Evolutionary conservation across 1,140 invertebrate genomes (phyloP), one percentile per base, ranked within the genome.

Genomic region (Tetranychus cinnabarinus): DNA sequence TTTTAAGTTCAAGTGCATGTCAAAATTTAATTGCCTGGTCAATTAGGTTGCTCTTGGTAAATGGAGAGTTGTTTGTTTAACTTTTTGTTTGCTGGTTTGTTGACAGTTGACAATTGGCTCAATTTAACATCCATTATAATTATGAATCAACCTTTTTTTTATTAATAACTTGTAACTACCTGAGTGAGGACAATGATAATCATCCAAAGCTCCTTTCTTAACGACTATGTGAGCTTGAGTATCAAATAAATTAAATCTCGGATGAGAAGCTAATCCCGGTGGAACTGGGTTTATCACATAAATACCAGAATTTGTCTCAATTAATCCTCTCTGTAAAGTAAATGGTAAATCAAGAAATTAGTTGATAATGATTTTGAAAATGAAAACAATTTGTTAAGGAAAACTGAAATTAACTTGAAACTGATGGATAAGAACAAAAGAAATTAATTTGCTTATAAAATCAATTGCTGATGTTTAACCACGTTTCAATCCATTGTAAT

Each of bases 121-220:
- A 23, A 23, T 23, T 23, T 23, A 23, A 23, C 23, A 23, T 23
- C 23, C 23, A 23, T 23, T 23, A 23, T 23, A 23, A 23, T 23
- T 23, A 23, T n/a, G n/a, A n/a, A n/a, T 23, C 23, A 23, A 23
- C 23, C 23, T 23, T 23, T 23, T 23, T 23, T 23, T 23, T 23
- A 23, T 23, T 23, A 23, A 23, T 23, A 23, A 23, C 0, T 0
- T 23, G 23, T 57, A n/a, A 1, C 31, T 52, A 52, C 48, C 56
- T 61, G 61, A 60, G 55, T 67, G 66, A 1, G 66, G 66, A 61
- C 66, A 67, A 35, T 65, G 58, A 33, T 65, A 66, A 42, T 42
- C 39, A 50, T 65, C 61, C 5, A 62, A 58, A 5, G 33, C 60
- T 57, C 66, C 63, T 50, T 61, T 66, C 60, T 59, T 67, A 10